Evolutionary conservation across 2,888 invertebrate species (phyloP), one percentile per base, ranked within the genome.

Genomic region (Macroteleia sp.): DNA sequence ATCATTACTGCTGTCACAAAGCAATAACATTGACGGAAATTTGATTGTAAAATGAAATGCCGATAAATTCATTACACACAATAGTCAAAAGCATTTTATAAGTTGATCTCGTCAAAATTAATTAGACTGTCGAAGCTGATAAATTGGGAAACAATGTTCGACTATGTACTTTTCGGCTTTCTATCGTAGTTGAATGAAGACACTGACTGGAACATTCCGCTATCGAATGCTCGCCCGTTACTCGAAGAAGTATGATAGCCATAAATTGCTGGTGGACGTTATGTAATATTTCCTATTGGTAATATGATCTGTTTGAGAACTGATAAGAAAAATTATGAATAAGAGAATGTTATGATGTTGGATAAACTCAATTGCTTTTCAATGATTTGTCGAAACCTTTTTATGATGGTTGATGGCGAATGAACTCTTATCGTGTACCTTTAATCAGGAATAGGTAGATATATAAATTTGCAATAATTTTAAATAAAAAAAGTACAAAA

Each of bases 191-290:
- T 42, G 56, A 61, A 75, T 71, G 54, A 67, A 79, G 67, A 73
- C 79, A 59, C 67, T 76, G 67, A 67, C 71, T 67, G 9, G 75
- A 62, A 73, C 71, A 75, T 71, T 66, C 56, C 67, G 42, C 62
- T 77, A 77, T 80, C 75, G 69, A 71, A 66, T 75, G 64, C 50
- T 36, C 69, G 22, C 67, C 71, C 57, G 77, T 80, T 67, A 67
- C 70, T 48, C 50, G 52, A 70, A 80, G 74, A 70, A 74, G 77
- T 77, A 77, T 77, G 69, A 74, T 59, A 52, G 74, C 34, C 70
- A 77, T 77, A 77, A 80, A 80, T 74, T 75, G 34, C 48, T 25
- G 36, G 46, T 57, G 57, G 61, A 70, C 57, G 61, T 67, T 12
- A 20, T 54, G 70, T 74, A 77, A 74, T 77, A 77, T 77, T n/a